Base-by-base conservation (phyloP, 92 coral and sea anemone genomes). In the Palythoa caribaeorum region DNA sequence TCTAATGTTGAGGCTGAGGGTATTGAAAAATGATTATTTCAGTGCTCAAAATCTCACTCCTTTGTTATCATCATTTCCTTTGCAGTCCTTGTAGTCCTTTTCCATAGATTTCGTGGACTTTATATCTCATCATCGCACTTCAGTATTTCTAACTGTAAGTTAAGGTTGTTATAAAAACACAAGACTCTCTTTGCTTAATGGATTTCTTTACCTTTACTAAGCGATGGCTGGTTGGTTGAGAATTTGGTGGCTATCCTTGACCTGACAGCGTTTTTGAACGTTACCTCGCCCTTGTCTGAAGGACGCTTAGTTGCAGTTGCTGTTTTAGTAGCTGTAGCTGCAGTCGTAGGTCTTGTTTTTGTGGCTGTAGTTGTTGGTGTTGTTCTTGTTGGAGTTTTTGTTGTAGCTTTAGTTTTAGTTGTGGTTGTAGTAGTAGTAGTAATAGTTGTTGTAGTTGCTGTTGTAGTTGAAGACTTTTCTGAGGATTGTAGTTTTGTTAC, bases 201-300 rank as follows among this genome's bases (percentile, higher is more conserved):
- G 17, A 59, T 59, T 10, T 14, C 65, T 59, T 59, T 59, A 59
- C 65, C 65, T 59, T 15, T 6, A n/a, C n/a, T 59, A 59, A 59
- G 6, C 65, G 38, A 68, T 63, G 57, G 72, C 12, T 38, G 74
- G 40, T 39, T 63, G 39, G 54, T 80, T 4, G 85, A 35, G 19
- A n/a, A 36, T 40, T 65, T 63, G 69, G 85, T 40, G 19, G 57
- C 73, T 8, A 65, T 59, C 40, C 38, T 76, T 76, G 80, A 52
- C 5, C 39, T 50, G 44, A 12, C 48, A 13, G 38, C 10, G 21
- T 20, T 63, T 62, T 21, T 62, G 54, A 13, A 15, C 21, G 73
- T 62, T 19, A 2, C 63, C 21, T 38, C n/a, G 54, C 5, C 1
- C 13, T 74, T 17, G 36, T 35, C 28, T 48, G 37, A 50, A 63